Evolutionary conservation across 2,113 vertebrate genomes (phyloP), one percentile per base, ranked within the genome.

Genomic region (Halichoeres trimaculatus): DNA sequence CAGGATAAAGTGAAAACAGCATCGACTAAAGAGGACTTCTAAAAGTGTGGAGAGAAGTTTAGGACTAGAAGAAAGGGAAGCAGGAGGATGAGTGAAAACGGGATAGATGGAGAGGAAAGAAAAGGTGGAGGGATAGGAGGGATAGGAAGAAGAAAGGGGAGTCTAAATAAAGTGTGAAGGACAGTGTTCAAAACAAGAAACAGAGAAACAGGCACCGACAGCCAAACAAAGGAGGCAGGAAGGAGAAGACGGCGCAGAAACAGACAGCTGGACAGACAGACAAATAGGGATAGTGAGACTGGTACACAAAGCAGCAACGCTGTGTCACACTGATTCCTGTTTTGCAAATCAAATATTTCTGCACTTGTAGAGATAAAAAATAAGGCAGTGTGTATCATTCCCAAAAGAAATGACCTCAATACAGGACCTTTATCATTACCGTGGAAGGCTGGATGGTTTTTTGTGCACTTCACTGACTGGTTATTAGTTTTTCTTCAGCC

Each of bases 381-480:
- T 17, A 0, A 16, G 17, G 43, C 54, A 17, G 17, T 23, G 35
- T 26, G 56, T 14, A 60, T 58, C 36, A 24, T 55, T 78, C 53
- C 67, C 36, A 35, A 9, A 58, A 43, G 70, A 63, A 71, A 69
- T 67, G 67, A 63, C 58, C 63, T 74, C 54, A 74, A 76, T 74
- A 77, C 43, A 53, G 8, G 48, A 74, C 70, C 55, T 12, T 45
- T 40, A 75, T 59, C 51, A 35, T 64, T 58, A 36, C 34, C 61
- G 56, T 47, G 16, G 26, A 57, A 47, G 24, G 41, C 69, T 38
- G 48, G 67, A 65, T 48, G 51, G 26, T 68, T 85, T 65, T 17
- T 77, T 61, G 57, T 70, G 62, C 48, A n/a, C 23, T 52, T 30
- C 67, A 70, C 22, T 5, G 13, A 53, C 57, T 63, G 40, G 55